Percentiles rank a stretch among this genome's conserved stretches.
These are phyloP conservation scores for Leucoraja ocellata DNA, from an alignment of 2,797 vertebrate genomes.

Conservation along the genomic window DNA sequence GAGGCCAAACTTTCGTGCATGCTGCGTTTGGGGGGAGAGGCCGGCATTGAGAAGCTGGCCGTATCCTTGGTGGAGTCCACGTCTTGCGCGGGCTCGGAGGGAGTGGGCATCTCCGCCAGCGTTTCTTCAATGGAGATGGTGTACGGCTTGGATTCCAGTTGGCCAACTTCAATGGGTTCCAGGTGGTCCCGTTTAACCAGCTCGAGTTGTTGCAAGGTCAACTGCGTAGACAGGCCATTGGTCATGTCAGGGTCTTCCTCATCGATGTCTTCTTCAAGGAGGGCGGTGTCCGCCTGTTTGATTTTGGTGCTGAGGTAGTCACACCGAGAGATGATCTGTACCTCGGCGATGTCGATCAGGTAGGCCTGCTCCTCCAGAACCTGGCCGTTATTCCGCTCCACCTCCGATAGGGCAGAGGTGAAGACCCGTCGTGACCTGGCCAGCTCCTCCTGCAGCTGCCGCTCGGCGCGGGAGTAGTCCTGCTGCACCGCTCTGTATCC, in stretches of 20 bases:
- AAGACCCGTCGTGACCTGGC: constrained; percentile 77
- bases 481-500: constrained; percentile 80
- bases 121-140: constrained; percentile 71
- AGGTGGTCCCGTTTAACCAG: constrained; percentile 72
- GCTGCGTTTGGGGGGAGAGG: constrained; percentile 70
- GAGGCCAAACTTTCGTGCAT: constrained; percentile 54
- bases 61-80: constrained; percentile 70
- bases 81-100: constrained; percentile 62
- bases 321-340: constrained; percentile 85
- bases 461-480: constrained; percentile 79
- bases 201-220: constrained; percentile 81
- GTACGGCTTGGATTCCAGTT: constrained; percentile 71
- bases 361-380: constrained; percentile 88
- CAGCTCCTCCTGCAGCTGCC: constrained; percentile 80
- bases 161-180: constrained; percentile 73
- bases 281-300: constrained; percentile 79
- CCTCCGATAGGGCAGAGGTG: constrained; percentile 73
- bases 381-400: constrained; percentile 81
- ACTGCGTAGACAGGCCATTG: constrained; percentile 65
- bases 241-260: constrained; percentile 77
- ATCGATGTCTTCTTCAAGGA: constrained; percentile 73
- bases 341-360: constrained; percentile 83
- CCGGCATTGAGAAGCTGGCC: constrained; percentile 51
- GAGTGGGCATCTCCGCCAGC: constrained; percentile 46
- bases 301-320: constrained; percentile 88